These are phyloP conservation scores for Cepaea hortensis DNA, from an alignment of 2,888 invertebrate genomes.

Conservation along the genomic window DNA sequence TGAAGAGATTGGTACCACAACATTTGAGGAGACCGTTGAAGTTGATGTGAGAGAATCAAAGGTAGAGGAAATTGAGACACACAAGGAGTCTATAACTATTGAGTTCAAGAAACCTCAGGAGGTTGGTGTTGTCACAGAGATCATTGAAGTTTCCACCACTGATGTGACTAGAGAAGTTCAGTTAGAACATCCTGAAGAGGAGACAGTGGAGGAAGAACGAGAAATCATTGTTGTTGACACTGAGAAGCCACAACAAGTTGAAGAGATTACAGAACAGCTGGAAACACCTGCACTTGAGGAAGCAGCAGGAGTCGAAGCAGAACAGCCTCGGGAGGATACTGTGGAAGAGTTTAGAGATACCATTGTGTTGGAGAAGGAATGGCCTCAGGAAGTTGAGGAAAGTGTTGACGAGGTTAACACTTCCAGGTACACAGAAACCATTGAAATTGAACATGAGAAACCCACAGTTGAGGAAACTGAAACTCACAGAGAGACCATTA, in stretches of 20 bases:
- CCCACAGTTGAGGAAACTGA: slow-evolving; percentile 49
- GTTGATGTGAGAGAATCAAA: slow-evolving; percentile 39
- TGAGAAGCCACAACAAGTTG: slow-evolving; percentile 51
- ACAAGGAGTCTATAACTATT: slow-evolving; percentile 30
- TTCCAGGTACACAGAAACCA: slow-evolving; percentile 33
- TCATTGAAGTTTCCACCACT: slow-evolving; percentile 42
- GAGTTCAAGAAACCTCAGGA: slow-evolving; percentile 39
- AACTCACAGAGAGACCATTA: slow-evolving; percentile 51
- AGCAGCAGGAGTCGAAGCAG: slow-evolving; percentile 36
- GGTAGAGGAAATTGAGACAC: slow-evolving; percentile 44
- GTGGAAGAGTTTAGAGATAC: slow-evolving; percentile 47
- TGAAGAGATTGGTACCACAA: slow-evolving; percentile 35
- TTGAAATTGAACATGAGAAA: slow-evolving; percentile 49
- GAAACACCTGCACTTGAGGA: slow-evolving; percentile 29
- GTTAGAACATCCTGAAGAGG: slow-evolving; percentile 55
- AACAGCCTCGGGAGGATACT: slow-evolving; percentile 48
- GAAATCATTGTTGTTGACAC: slow-evolving; percentile 53
- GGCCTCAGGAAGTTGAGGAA: slow-evolving; percentile 46
- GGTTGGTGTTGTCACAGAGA: slow-evolving; percentile 34
- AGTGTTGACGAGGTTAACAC: slow-evolving; percentile 43
- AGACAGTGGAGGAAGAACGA: slow-evolving; percentile 49
- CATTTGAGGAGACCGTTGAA: slow-evolving; percentile 43
- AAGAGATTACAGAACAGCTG: slow-evolving; percentile 16
- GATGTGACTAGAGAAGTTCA: slow-evolving; percentile 39
- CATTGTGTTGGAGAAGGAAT: slow-evolving; percentile 47